These are phyloP conservation scores for Mormyrus iriodes DNA, from an alignment of 2,113 vertebrate genomes.

Conservation along the genomic window DNA sequence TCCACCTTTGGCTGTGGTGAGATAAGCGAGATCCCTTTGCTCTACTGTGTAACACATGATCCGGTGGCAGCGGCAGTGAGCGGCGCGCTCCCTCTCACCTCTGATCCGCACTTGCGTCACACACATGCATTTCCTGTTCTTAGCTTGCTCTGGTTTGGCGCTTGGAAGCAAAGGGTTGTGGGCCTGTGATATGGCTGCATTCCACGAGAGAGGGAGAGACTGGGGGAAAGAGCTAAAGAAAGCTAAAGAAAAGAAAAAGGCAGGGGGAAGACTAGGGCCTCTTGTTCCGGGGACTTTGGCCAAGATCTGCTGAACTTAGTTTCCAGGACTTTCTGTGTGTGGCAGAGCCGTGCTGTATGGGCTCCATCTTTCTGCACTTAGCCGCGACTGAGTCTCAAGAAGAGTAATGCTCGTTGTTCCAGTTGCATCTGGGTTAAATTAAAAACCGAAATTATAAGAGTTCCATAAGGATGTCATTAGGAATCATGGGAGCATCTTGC, in stretches of 20 bases:
- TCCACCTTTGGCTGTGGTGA: background rate
- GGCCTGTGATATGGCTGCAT: constrained; percentile 38
- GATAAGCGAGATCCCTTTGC: constrained; percentile 19
- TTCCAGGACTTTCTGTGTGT: constrained; percentile 20
- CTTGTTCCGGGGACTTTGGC: constrained; percentile 26
- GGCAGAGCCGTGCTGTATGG: background rate
- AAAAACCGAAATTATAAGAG: background rate
- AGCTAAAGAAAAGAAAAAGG: constrained; percentile 6
- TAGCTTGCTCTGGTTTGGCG: constrained; percentile 35
- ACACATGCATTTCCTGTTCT: constrained; percentile 42
- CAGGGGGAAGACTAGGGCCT: constrained; percentile 22
- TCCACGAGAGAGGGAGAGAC: constrained; percentile 31
- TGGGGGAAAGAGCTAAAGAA: constrained; percentile 29
- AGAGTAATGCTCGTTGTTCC: background rate
- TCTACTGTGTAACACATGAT: constrained; percentile 29
- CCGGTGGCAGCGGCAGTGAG: constrained; percentile 38
- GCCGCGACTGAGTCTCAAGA: background rate
- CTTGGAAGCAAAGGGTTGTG: constrained; percentile 37
- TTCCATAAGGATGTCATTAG: background rate
- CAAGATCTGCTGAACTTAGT: constrained; percentile 21
- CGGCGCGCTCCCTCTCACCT: constrained; percentile 10
- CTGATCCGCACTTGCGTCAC: constrained; percentile 29
- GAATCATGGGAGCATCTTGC: background rate
- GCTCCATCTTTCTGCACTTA: background rate
- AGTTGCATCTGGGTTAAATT: constrained; percentile 7